These are phyloP conservation scores for Eulithis testata DNA, from an alignment of 2,888 invertebrate species.

Conservation along the genomic window DNA sequence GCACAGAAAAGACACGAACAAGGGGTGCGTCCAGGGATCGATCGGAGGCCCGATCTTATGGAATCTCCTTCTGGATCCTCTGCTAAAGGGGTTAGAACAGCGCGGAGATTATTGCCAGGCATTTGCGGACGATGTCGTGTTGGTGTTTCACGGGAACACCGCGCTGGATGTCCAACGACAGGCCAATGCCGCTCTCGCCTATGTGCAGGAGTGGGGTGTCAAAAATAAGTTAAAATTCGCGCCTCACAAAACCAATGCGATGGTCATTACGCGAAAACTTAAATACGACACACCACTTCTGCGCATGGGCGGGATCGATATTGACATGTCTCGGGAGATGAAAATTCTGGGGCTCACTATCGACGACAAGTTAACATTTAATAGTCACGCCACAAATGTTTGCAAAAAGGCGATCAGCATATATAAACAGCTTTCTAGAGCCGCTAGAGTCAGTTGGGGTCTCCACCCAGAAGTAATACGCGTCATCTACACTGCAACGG, in stretches of 20 bases:
- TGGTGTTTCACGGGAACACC: background rate
- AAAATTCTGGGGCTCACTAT: slow-evolving; percentile 16
- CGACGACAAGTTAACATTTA: slow-evolving; percentile 17
- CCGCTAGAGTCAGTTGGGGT: slow-evolving; percentile 18
- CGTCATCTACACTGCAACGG: slow-evolving; percentile 5
- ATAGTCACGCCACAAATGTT: background rate
- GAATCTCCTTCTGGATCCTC: slow-evolving; percentile 4
- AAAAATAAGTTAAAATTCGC: background rate
- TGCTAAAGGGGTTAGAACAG: background rate
- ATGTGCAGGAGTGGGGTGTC: background rate
- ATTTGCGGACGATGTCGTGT: background rate
- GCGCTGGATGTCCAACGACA: background rate
- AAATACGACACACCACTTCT: background rate
- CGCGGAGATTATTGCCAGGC: slow-evolving; percentile 2
- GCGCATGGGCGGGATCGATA: slow-evolving; percentile 7
- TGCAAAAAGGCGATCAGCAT: slow-evolving; percentile 4
- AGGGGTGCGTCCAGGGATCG: slow-evolving; percentile 1
- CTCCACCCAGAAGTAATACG: background rate
- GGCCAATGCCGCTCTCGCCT: background rate
- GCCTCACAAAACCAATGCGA: background rate
- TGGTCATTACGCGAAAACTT: background rate
- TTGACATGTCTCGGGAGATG: slow-evolving; percentile 8
- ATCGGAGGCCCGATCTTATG: background rate
- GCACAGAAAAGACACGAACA: background rate
- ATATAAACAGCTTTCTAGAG: slow-evolving; percentile 14